Conservation (phyloP, 2,113 vertebrate genomes). For the Embiotoca jacksoni region DNA sequence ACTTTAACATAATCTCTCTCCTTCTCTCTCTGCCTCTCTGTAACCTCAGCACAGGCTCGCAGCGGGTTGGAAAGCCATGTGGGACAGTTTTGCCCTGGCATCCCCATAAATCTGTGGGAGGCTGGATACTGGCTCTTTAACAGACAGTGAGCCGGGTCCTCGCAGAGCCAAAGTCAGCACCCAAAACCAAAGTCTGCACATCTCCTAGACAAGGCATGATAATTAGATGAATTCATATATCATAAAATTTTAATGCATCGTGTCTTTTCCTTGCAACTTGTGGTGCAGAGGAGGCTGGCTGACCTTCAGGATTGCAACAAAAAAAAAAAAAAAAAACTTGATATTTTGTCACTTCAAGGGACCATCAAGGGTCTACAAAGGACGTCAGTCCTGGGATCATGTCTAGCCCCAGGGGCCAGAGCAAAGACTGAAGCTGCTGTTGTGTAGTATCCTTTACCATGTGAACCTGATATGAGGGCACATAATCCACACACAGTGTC, state of each 20-base stretch:
- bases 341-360: conserved; percentile 76
- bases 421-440: conserved; percentile 73
- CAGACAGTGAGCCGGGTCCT: conserved; percentile 71
- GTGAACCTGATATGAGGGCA: conserved; percentile 80
- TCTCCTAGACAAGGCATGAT: conserved; percentile 5
- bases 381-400: conserved; percentile 77
- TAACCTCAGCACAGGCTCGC: conserved; percentile 72
- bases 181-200: conserved; percentile 33
- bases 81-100: conserved; percentile 85
- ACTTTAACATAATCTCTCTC: conserved; percentile 59
- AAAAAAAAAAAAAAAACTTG: conserved; percentile 48
- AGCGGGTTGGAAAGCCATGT: conserved; percentile 76
- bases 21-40: conserved; percentile 50
- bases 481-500: conserved; percentile 82
- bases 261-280: not conserved
- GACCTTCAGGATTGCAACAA: not conserved
- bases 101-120: conserved; percentile 83
- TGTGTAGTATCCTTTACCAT: conserved; percentile 84
- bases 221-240: not conserved
- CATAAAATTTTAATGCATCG: not conserved
- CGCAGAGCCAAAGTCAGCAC: conserved; percentile 64
- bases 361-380: conserved; percentile 73
- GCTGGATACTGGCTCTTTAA: conserved; percentile 73
- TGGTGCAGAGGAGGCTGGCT: not conserved
- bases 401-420: conserved; percentile 77